phyloP scores from a whole-genome alignment of 2,888 invertebrate species.

The Doris montereyensis region DNA sequence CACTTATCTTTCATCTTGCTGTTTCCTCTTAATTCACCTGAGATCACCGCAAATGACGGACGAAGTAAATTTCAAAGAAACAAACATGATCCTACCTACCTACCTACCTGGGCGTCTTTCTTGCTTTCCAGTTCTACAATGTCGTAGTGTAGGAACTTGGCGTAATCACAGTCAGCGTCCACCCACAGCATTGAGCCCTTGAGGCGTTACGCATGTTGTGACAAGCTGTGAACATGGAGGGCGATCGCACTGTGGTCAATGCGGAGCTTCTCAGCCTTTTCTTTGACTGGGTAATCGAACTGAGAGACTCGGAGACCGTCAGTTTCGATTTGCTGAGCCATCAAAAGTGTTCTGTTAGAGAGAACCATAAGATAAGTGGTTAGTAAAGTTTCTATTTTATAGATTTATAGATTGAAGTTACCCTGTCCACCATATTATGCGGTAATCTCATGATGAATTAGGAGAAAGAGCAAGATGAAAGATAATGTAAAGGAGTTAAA shows the following conservation, averaged over 20 bases:
- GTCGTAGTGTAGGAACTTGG: conserved; percentile 58
- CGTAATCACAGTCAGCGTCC: conserved; percentile 60
- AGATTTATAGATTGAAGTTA: no score
- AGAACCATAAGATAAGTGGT: no score
- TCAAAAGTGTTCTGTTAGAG: conserved; percentile 56
- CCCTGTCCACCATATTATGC: no score
- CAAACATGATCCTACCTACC: no score
- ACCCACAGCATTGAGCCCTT: conserved; percentile 54
- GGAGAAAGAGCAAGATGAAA: conserved; percentile 25
- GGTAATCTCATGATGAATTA: no score
- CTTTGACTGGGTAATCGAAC: conserved; percentile 57
- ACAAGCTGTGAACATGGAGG: conserved; percentile 60
- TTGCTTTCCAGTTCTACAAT: conserved; percentile 57
- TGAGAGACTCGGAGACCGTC: conserved; percentile 54
- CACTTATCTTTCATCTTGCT: no score
- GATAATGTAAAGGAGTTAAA: conserved; percentile 24
- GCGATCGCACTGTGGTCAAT: conserved; percentile 60
- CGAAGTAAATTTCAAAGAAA: no score
- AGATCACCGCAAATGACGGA: no score
- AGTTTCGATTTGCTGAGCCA: conserved; percentile 61
- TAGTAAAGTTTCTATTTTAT: no score
- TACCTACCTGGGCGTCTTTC: conserved; percentile 48
- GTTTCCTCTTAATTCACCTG: no score
- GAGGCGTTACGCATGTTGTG: conserved; percentile 59
- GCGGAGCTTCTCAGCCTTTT: conserved; percentile 55